Base-by-base conservation (phyloP, 2,797 vertebrate genomes). In the Molossus alvarezi region DNA sequence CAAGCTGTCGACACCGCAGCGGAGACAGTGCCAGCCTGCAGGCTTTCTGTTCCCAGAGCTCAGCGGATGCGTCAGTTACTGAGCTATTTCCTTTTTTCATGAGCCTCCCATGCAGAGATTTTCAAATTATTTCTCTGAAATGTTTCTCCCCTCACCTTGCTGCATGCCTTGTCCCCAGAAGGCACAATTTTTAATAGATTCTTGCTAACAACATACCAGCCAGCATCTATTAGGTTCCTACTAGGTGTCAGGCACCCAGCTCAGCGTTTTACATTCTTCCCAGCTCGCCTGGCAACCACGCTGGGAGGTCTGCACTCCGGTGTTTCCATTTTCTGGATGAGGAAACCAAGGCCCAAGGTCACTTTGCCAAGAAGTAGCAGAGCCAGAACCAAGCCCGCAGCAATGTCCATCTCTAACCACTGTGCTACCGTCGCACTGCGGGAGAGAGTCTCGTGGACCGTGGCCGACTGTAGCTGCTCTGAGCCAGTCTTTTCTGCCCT, bases 21-120 rank as follows among this genome's bases (percentile, higher is more conserved):
- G 41, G 67, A 90, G 84, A 45, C 89, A 72, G 82, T 2, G 81
- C 93, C 95, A 92, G 93, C 58, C 93, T 84, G 93, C 94, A 95
- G 97, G 88, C 82, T 84, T 23, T 75, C 89, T 83, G 76, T 84
- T 83, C 91, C 62, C 81, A 37, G 90, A 93, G 80, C 90, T 90
- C 18, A 6, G 79, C n/a, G 73, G 71, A 73, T 91, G 94, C 90
- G 88, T 85, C 91, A 51, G 92, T 71, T 55, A 65, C 83, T 4
- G 55, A 84, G 77, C 77, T 33, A 15, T 12, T 95, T 88, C 95
- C 82, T 93, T 67, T 92, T 33, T 13, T n/a, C 85, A 65, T 13
- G 65, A 86, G 71, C 80, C 67, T 81, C 6, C 62, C 80, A 67
- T 18, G 57, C 57, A 57, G 90, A 80, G 60, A 91, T 88, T 77